phyloP scores from a whole-genome alignment of 2,113 vertebrate genomes.

The Chionis minor region DNA sequence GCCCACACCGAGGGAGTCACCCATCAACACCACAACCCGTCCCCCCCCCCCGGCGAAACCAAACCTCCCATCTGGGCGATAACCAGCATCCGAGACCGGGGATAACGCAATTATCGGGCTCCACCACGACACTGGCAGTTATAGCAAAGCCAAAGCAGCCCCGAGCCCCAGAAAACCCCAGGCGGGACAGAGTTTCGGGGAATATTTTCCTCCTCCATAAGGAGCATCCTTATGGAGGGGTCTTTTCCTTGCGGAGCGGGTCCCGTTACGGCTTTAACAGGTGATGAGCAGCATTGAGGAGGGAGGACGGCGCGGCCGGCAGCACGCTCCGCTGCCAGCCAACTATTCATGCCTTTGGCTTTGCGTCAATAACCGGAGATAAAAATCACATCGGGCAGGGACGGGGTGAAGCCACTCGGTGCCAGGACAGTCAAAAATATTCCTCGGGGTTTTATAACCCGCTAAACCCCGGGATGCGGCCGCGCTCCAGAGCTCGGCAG shows the following conservation, averaged over 20 bases:
- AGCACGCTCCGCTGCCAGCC: background rate
- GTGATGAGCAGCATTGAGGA: background rate
- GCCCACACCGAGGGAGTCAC: background rate
- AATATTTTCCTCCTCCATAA: background rate
- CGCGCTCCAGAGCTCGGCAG: accelerated
- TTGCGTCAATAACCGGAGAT: background rate
- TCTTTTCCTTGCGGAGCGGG: accelerated
- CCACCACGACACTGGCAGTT: accelerated
- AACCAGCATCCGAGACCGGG: background rate
- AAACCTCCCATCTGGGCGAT: background rate
- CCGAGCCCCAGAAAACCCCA: background rate
- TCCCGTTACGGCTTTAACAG: accelerated
- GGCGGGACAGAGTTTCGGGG: accelerated
- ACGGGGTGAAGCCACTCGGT: background rate
- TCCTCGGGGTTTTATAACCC: background rate
- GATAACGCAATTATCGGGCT: background rate
- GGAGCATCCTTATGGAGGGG: accelerated
- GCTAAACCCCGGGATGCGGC: accelerated
- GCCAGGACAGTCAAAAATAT: background rate
- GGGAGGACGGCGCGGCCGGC: background rate
- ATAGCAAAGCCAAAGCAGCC: background rate
- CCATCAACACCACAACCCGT: background rate
- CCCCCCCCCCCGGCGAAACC: background rate
- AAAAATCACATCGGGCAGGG: background rate
- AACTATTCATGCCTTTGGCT: constrained; percentile 46